Evolutionary conservation across 2,888 invertebrate species (phyloP), one percentile per base, ranked within the genome.

Genomic region (Tipula lateralis): DNA sequence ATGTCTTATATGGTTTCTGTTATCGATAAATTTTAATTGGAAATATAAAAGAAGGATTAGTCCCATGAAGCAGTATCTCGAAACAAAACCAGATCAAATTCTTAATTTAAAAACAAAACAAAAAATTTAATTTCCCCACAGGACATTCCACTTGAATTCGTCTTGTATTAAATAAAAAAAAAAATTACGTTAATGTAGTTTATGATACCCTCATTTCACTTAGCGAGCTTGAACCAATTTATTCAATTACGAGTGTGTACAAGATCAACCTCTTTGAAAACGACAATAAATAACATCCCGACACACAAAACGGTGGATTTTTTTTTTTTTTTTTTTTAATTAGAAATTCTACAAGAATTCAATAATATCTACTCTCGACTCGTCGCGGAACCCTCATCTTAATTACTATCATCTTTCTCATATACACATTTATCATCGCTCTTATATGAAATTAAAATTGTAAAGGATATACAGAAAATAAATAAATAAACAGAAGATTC

Each of bases 231-330:
- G 6, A 66, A 66, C 66, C 24, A 66, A 66, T 66, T 66, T 66
- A 66, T 66, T 66, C 66, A 66, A 66, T 66, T 66, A 66, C n/a
- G n/a, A n/a, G n/a, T n/a, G n/a, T n/a, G n/a, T 66, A 66, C 66
- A 66, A 66, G 66, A 66, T 66, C 66, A 66, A 66, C 66, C 66
- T 66, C 66, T 66, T 66, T 66, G 66, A 66, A 66, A 66, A 66
- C 24, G 66, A 66, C 66, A 66, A 66, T 66, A 66, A 66, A 66
- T 66, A 66, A 66, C 66, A 66, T 24, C 24, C 66, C 66, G n/a
- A 36, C 2, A 66, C 19, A 66, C 19, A 24, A 66, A 66, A 7
- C 24, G 66, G 19, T 24, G 12, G 24, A 24, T 66, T 24, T 66
- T 66, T 44, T 39, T 39, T 39, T 39, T 39, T 66, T 66, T 66